Percentiles rank a stretch among this genome's conserved stretches.
phyloP scores from a whole-genome alignment of 2,797 vertebrate species.

The Cottoperca gobio region DNA sequence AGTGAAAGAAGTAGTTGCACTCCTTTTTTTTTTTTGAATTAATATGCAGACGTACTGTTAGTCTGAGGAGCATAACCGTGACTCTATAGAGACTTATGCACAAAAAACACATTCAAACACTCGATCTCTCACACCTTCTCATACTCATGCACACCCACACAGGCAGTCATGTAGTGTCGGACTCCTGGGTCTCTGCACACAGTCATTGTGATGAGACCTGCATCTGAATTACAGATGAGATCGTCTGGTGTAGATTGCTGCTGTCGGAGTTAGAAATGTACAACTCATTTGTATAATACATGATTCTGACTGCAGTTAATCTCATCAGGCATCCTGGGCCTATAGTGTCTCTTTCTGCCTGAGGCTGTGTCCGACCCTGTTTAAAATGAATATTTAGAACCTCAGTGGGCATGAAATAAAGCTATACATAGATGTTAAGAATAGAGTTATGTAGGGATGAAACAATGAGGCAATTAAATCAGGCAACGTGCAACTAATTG shows the following conservation, averaged over 20 bases:
- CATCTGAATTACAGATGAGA: conserved; percentile 66
- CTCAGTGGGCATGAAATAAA: not conserved
- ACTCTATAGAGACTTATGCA: conserved; percentile 44
- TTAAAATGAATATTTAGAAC: not conserved
- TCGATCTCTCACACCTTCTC: conserved; percentile 31
- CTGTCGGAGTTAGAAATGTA: conserved; percentile 32
- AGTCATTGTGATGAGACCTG: conserved; percentile 45
- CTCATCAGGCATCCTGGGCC: conserved; percentile 8
- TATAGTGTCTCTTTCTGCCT: not conserved
- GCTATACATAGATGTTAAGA: not conserved
- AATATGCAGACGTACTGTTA: conserved; percentile 44
- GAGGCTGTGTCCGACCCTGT: not conserved
- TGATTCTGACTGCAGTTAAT: conserved; percentile 32
- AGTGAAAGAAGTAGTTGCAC: conserved; percentile 16
- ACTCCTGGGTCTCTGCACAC: conserved; percentile 26
- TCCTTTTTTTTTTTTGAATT: conserved; percentile 52
- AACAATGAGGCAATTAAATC: not conserved
- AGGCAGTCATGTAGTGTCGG: conserved; percentile 39
- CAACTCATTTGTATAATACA: conserved; percentile 35
- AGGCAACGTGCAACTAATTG: not conserved
- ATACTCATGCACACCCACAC: conserved; percentile 38
- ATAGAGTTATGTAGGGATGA: not conserved
- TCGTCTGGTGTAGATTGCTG: conserved; percentile 24
- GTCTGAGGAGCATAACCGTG: conserved; percentile 34
- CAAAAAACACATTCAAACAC: conserved; percentile 23